Conservation (phyloP, 2,888 invertebrate species). For the Eupeodes luniger region DNA sequence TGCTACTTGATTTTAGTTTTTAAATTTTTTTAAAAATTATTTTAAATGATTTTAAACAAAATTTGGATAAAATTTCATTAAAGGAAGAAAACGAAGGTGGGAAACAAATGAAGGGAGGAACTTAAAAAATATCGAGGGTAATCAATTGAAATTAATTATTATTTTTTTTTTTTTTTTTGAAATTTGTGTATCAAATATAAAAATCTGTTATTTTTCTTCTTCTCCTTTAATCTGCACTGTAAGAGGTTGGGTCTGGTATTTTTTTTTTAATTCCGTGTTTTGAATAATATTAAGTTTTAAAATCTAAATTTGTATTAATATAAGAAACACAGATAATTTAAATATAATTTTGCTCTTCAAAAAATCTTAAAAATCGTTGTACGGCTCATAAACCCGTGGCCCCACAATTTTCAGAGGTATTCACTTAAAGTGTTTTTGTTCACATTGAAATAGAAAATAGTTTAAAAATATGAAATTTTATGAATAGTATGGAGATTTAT, state of each 20-base stretch:
- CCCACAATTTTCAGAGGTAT: too few species aligned
- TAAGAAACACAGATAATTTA: slow-evolving; percentile 22
- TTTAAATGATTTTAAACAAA: slow-evolving; percentile 55
- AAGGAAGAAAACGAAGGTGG: slow-evolving; percentile 15
- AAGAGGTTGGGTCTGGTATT: slow-evolving; percentile 72
- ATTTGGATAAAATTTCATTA: slow-evolving; percentile 36
- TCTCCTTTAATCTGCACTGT: slow-evolving; percentile 65
- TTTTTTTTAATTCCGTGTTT: not conserved
- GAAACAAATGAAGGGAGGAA: slow-evolving; percentile 28
- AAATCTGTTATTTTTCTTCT: slow-evolving; percentile 36
- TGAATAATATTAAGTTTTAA: slow-evolving; percentile 2
- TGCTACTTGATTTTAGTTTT: slow-evolving; percentile 11
- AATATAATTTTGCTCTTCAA: too few species aligned
- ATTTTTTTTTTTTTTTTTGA: not conserved
- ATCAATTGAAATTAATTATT: slow-evolving; percentile 27
- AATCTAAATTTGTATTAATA: not conserved
- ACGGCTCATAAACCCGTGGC: too few species aligned
- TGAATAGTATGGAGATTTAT: too few species aligned
- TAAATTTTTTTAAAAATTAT: slow-evolving; percentile 15
- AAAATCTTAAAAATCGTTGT: too few species aligned
- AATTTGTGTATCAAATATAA: slow-evolving; percentile 47
- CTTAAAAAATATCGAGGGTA: slow-evolving; percentile 31
- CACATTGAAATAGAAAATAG: too few species aligned
- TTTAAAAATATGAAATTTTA: too few species aligned
- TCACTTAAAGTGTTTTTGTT: too few species aligned